These are phyloP conservation scores for Tauraco hartlaubi DNA, from an alignment of 2,797 vertebrate species.

Conservation along the genomic window DNA sequence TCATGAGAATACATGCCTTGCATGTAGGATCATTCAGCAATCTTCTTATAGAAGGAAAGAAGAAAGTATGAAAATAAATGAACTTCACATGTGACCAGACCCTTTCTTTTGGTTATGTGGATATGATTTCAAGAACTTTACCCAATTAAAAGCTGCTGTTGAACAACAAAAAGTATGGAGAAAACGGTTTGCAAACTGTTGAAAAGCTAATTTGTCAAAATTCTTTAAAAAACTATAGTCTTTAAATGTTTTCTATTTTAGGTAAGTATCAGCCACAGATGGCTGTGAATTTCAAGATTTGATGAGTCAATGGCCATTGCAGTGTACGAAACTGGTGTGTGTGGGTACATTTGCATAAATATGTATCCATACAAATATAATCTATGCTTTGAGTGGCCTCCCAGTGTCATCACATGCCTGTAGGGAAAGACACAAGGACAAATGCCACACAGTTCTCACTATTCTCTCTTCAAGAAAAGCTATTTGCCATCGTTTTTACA, in stretches of 20 bases:
- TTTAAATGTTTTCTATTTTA: not conserved
- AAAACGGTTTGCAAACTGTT: not conserved
- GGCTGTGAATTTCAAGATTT: not conserved
- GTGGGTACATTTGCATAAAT: not conserved
- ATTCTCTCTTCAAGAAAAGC: not conserved
- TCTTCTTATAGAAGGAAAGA: not conserved
- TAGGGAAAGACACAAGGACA: not conserved
- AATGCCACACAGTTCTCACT: not conserved
- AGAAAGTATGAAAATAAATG: not conserved
- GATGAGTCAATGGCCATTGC: not conserved
- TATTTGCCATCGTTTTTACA: not conserved
- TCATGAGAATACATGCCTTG: not conserved
- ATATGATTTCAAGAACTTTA: not conserved
- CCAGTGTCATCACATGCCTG: not conserved
- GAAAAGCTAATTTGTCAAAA: not conserved
- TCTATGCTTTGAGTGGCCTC: not conserved
- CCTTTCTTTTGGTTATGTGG: not conserved
- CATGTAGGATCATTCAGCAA: not conserved
- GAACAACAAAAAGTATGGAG: not conserved
- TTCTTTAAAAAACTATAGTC: not conserved
- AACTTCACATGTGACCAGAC: not conserved
- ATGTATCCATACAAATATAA: not conserved
- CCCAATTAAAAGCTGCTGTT: not conserved
- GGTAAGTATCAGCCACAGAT: not conserved
- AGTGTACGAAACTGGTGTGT: not conserved